A percentile compares a stretch with the other conserved stretches of the same genome.
These are phyloP conservation scores for Uropsilus gracilis DNA, from an alignment of 2,113 vertebrate species.

Conservation along the genomic window DNA sequence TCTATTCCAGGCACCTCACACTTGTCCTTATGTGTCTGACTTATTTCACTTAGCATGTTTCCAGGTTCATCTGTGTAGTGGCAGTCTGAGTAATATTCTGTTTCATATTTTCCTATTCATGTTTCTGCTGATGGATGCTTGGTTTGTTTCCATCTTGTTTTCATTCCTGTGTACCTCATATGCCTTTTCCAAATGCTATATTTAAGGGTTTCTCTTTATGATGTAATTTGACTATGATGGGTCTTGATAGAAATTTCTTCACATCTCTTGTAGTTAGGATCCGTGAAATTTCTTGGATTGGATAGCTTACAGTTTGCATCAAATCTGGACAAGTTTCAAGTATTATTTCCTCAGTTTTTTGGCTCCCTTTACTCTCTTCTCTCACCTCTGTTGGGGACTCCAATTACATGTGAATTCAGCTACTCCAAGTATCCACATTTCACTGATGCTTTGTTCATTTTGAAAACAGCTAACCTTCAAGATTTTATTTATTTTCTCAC, in stretches of 20 bases:
- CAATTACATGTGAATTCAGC: neutral
- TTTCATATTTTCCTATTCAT: neutral
- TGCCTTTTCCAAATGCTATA: neutral
- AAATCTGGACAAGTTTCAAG: neutral
- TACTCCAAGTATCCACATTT: neutral
- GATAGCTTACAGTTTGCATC: neutral
- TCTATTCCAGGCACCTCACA: neutral
- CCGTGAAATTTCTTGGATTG: neutral
- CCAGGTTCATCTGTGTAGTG: neutral
- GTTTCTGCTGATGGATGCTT: neutral
- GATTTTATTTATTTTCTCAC: neutral
- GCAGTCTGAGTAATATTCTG: too few relatives aligned
- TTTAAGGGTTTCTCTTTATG: neutral
- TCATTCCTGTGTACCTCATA: neutral
- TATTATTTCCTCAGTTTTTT: neutral
- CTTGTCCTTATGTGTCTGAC: neutral
- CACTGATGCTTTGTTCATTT: neutral
- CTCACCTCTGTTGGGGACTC: neutral
- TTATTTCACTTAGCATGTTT: neutral
- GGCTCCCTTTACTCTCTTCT: neutral
- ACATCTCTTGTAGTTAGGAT: neutral
- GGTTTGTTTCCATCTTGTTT: neutral
- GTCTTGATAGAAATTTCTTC: neutral
- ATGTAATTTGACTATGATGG: neutral
- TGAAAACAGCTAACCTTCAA: neutral